A percentile compares a stretch with the other conserved stretches of the same genome.
Conservation (phyloP, 2,797 vertebrate species). For the Ptychadena robeensis region DNA sequence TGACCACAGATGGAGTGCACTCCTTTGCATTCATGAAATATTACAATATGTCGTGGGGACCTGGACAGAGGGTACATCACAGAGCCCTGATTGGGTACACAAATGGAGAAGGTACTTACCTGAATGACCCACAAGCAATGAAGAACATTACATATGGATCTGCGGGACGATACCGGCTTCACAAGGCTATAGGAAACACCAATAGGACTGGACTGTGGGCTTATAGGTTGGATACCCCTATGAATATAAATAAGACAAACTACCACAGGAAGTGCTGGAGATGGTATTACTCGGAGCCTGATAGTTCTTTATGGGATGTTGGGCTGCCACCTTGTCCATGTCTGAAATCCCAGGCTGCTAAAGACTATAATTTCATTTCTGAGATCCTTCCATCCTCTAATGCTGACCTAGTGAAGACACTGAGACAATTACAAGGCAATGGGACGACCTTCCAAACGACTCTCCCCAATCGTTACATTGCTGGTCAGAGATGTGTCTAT, state of each 20-base stretch:
- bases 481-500: constrained; percentile 80
- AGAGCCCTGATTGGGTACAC: constrained; percentile 80
- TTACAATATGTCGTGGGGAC: constrained; percentile 79
- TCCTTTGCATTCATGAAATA: constrained; percentile 80
- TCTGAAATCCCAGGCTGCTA: constrained; percentile 73
- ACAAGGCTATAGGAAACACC: constrained; percentile 72
- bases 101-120: constrained; percentile 69
- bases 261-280: constrained; percentile 72
- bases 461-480: constrained; percentile 72
- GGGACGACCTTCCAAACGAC: constrained; percentile 74
- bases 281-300: constrained; percentile 77
- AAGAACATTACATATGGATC: constrained; percentile 73
- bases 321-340: constrained; percentile 77
- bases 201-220: constrained; percentile 75
- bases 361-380: constrained; percentile 74
- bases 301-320: constrained; percentile 72
- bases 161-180: constrained; percentile 78
- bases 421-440: constrained; percentile 71
- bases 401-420: constrained; percentile 59
- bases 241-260: constrained; percentile 58
- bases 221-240: constrained; percentile 72
- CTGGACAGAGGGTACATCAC: constrained; percentile 75
- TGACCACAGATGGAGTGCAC: constrained; percentile 78
- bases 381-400: constrained; percentile 67
- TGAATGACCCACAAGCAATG: constrained; percentile 72